These are phyloP conservation scores for Philotrypesis tridentata DNA, from an alignment of 1,140 invertebrate genomes.

Conservation along the genomic window DNA sequence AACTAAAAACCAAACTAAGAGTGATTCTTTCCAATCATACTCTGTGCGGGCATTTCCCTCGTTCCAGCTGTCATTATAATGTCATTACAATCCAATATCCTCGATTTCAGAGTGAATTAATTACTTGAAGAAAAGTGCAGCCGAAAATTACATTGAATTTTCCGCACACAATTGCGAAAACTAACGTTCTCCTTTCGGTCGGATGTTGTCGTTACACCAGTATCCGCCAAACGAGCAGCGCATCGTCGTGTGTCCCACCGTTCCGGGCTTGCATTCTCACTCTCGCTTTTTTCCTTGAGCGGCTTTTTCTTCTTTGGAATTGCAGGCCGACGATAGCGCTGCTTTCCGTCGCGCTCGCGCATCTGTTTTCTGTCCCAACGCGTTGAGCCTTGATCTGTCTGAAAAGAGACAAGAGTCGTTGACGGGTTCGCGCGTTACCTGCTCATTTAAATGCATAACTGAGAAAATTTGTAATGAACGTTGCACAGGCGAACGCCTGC, in stretches of 20 bases:
- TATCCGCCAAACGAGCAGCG: too few relatives aligned
- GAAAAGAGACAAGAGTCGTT: conserved; percentile 40
- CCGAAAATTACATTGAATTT: conserved; percentile 16
- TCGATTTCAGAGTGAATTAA: background rate
- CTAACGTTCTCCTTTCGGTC: background rate
- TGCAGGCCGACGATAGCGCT: background rate
- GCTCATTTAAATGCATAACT: conserved; percentile 71
- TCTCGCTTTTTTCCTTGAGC: background rate
- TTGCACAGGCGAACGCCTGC: conserved; percentile 63
- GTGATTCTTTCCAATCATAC: background rate
- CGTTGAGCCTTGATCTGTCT: conserved; percentile 46
- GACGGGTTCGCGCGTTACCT: background rate
- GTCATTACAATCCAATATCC: background rate
- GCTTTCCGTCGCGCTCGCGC: background rate
- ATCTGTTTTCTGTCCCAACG: conserved; percentile 57
- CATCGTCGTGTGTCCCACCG: background rate
- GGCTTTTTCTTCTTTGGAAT: background rate
- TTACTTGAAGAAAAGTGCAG: background rate
- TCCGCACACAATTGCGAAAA: background rate
- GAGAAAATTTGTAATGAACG: conserved; percentile 69
- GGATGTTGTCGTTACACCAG: background rate
- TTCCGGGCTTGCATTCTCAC: background rate
- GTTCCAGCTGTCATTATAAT: background rate
- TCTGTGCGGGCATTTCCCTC: background rate
- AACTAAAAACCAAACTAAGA: too few relatives aligned